Base-by-base conservation (phyloP, 2,113 vertebrate species). In the Rhabdomys dilectus region DNA sequence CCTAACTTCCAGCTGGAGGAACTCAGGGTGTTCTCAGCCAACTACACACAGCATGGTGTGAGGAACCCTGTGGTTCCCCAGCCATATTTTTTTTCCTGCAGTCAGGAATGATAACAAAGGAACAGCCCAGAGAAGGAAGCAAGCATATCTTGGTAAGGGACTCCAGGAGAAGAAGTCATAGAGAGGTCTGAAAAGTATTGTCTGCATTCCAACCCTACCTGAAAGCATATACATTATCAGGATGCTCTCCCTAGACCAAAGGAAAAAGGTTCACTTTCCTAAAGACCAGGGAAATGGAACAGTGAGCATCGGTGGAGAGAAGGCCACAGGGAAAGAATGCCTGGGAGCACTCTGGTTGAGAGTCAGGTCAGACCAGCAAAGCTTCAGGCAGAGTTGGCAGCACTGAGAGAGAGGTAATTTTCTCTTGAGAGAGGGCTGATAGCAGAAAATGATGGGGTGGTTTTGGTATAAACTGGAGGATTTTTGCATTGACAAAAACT, bases 391-490 rank as follows among this genome's bases (percentile, higher is more conserved):
- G 3, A 89, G n/a, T 92, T 92, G 78, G 91, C 10, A 82, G 48
- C 51, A 87, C 42, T 75, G 85, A 45, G 34, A 94, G 51, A 95
- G 15, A 91, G 11, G 5, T 60, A 31, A 60, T 88, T 93, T 92
- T 51, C 60, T 96, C 39, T 29, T 78, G 31, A 95, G 29, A 91
- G 58, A 45, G 15, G 58, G 34, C 70, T 56, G 5, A 0, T 7
- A 91, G 70, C 42, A 93, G 36, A 96, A 29, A 97, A 91, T 72
- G 45, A 34, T 88, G 36, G 73, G 21, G 62, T 90, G 89, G 78
- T 72, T 88, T 76, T 85, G 58, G 42, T 91, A 85, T 80, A 80
- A 96, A 92, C 87, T 93, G 36, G 86, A 95, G 51, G 36, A 70
- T 73, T 2, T 94, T 96, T 94, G 26, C 53, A 84, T 4, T 86